Conservation (phyloP, 1,140 invertebrate genomes). For the Trachelipus rathkii region DNA sequence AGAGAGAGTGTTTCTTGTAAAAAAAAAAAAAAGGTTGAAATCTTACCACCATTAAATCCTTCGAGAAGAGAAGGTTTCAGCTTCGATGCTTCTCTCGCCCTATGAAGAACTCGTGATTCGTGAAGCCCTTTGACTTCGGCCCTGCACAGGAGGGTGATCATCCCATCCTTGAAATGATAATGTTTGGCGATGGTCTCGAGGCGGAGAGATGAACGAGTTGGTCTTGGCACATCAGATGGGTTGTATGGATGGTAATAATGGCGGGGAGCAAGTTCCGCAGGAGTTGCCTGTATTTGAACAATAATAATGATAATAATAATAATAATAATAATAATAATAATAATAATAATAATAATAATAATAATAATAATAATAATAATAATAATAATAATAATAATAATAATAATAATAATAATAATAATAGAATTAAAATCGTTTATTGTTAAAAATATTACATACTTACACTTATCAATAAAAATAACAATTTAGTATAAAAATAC, state of each 20-base stretch:
- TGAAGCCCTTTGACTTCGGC: neutral
- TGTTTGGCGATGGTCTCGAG: neutral
- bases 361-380: too few relatives aligned
- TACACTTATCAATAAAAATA: too few relatives aligned
- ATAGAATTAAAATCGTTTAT: too few relatives aligned
- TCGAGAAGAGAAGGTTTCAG: neutral
- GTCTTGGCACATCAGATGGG: neutral
- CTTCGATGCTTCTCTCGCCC: neutral
- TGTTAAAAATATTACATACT: too few relatives aligned
- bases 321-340: too few relatives aligned
- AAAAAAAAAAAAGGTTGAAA: neutral
- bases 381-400: too few relatives aligned
- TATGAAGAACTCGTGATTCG: neutral
- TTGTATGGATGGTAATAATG: neutral
- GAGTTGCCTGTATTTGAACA: neutral
- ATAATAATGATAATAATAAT: too few relatives aligned
- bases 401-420: too few relatives aligned
- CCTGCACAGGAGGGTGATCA: conserved; percentile 4
- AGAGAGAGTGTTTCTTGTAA: neutral
- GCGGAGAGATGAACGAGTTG: neutral
- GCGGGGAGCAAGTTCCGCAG: neutral
- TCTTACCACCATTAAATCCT: neutral
- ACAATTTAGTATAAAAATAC: too few relatives aligned
- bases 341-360: too few relatives aligned
- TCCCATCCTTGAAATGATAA: neutral